phyloP scores from a whole-genome alignment of 2,113 vertebrate genomes.

The Xenopus tropicalis region UCB_Xtro_10.0 CM004445.2:5410501-5411000 shows the following conservation, averaged over 20 bases:
- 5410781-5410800: conserved; percentile 74
- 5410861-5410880: conserved; percentile 60
- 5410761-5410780: conserved; percentile 72
- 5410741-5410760: conserved; percentile 74
- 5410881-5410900: conserved; percentile 50
- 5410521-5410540: conserved; percentile 77
- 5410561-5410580: conserved; percentile 58
- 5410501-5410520: conserved; percentile 79
- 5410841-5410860: conserved; percentile 65
- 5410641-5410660: conserved; percentile 91
- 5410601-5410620: conserved; percentile 82
- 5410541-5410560: conserved; percentile 73
- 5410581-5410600: conserved; percentile 78
- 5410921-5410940: conserved; percentile 73
- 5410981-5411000: conserved; percentile 42
- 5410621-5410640: conserved; percentile 90
- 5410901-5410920: conserved; percentile 54
- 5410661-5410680: conserved; percentile 84
- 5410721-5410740: conserved; percentile 83
- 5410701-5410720: conserved; percentile 78
- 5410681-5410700: conserved; percentile 82
- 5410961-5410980: conserved; percentile 54
- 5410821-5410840: conserved; percentile 90
- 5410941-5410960: conserved; percentile 52
- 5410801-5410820: conserved; percentile 89